A percentile compares a stretch with the other conserved stretches of the same genome.
Conservation (phyloP, 2,888 invertebrate species). For the Frankliniella intonsa region DNA sequence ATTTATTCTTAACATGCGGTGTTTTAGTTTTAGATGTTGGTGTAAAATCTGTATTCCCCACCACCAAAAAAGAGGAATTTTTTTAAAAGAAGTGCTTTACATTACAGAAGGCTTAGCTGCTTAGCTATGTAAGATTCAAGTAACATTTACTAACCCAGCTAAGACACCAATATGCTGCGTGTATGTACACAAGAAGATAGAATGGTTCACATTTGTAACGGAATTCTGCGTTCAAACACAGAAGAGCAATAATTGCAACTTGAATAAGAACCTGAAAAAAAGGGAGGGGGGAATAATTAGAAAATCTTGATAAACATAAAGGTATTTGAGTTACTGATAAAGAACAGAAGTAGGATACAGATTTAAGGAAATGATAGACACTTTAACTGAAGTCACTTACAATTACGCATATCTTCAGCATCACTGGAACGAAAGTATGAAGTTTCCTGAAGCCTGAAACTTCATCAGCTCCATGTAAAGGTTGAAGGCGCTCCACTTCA, state of each 20-base stretch:
- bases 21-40: constrained; percentile 55
- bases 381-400: constrained; percentile 4
- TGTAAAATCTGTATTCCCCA: constrained; percentile 56
- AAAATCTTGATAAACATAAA: not conserved
- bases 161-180: constrained; percentile 43
- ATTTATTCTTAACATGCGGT: constrained; percentile 57
- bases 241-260: constrained; percentile 44
- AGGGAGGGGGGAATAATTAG: not conserved
- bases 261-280: constrained; percentile 43
- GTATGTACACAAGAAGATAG: constrained; percentile 45
- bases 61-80: no score
- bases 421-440: constrained; percentile 40
- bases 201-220: constrained; percentile 45
- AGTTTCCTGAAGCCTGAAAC: constrained; percentile 43
- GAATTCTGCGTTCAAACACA: constrained; percentile 45
- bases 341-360: not conserved
- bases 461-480: constrained; percentile 43
- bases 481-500: constrained; percentile 40
- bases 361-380: not conserved
- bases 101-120: constrained; percentile 29
- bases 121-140: not conserved
- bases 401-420: constrained; percentile 25
- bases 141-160: not conserved
- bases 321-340: not conserved
- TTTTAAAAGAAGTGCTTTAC: no score